phyloP scores from a whole-genome alignment of 1,140 invertebrate genomes.

The Cotesia chilonis region DNA sequence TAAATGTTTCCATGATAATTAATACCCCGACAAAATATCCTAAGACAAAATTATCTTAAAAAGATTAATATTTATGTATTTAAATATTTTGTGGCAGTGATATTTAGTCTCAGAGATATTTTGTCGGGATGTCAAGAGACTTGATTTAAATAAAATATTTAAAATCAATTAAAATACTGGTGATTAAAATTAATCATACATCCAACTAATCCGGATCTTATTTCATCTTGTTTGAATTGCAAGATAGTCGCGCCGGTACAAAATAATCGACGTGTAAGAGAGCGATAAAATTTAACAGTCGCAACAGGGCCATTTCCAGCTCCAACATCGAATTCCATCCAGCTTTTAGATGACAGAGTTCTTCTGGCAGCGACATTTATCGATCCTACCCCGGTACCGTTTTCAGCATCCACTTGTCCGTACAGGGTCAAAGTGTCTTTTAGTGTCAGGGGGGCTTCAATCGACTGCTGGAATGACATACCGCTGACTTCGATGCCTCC shows the following conservation, averaged over 20 bases:
- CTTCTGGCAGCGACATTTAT: slow-evolving; percentile 79
- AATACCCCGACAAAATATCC: no score
- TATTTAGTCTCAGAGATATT: no score
- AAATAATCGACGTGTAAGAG: slow-evolving; percentile 75
- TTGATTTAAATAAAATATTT: no score
- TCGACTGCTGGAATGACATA: slow-evolving; percentile 90
- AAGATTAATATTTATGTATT: no score
- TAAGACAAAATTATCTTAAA: no score
- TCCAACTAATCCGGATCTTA: slow-evolving; percentile 75
- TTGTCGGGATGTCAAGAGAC: no score
- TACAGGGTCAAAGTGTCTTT: slow-evolving; percentile 84
- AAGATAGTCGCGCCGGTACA: slow-evolving; percentile 76
- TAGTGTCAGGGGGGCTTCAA: slow-evolving; percentile 89
- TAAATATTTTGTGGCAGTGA: no score
- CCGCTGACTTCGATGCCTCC: slow-evolving; percentile 88
- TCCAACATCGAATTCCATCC: slow-evolving; percentile 82
- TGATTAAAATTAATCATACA: slow-evolving; percentile 68
- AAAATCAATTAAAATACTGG: not conserved
- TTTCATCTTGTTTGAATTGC: slow-evolving; percentile 76
- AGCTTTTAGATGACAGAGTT: slow-evolving; percentile 81
- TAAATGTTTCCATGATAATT: no score
- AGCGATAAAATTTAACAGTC: slow-evolving; percentile 78
- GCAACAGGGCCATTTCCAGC: slow-evolving; percentile 81
- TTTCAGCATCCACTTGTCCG: slow-evolving; percentile 83
- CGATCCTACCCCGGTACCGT: slow-evolving; percentile 83